Evolutionary conservation across 2,888 invertebrate species (phyloP), one percentile per base, ranked within the genome.

Genomic region (Polietes domitor): DNA sequence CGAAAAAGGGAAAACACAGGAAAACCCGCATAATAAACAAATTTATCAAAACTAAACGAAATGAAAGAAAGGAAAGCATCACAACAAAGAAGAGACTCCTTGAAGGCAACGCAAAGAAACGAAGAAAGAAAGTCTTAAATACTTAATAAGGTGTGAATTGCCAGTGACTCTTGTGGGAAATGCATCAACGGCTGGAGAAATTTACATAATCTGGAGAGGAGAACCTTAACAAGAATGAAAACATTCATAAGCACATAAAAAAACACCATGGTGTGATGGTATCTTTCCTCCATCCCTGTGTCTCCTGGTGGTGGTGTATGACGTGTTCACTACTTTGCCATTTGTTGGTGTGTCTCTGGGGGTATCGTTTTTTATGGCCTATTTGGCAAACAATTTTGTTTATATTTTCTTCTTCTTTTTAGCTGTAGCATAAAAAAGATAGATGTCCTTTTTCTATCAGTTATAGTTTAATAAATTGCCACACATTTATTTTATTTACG

Each of bases 121-220:
- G n/a, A 65, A 65, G 26, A 70, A 41, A n/a, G 72, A 78, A 78
- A 68, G 53, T 58, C 78, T 76, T 61, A 24, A 79, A 84, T 73
- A 50, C 28, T 24, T 68, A 28, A 73, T 76, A 61, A 81, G 78
- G 84, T 84, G 84, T 81, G 73, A 81, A 84, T 84, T 79, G 73
- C 72, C 77, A 24, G 32, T 79, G 81, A 81, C 78, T 81, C 79
- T 76, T 77, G 32, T 28, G 43, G 68, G 0, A 24, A 24, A 24
- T 12, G 12, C 68, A 37, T 43, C 43, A 43, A 68, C 19, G 15
- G 9, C n/a, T 4, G 10, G 5, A 26, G 24, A 73, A 76, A 81
- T 84, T 84, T 84, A 63, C 75, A 84, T 84, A 81, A 79, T 84
- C 81, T 84, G 78, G 81, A 77, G 81, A 84, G 78, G 81, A 77